Evolutionary conservation across 2,113 vertebrate species (phyloP).

Genomic region (Pampusana beccarii): DNA sequence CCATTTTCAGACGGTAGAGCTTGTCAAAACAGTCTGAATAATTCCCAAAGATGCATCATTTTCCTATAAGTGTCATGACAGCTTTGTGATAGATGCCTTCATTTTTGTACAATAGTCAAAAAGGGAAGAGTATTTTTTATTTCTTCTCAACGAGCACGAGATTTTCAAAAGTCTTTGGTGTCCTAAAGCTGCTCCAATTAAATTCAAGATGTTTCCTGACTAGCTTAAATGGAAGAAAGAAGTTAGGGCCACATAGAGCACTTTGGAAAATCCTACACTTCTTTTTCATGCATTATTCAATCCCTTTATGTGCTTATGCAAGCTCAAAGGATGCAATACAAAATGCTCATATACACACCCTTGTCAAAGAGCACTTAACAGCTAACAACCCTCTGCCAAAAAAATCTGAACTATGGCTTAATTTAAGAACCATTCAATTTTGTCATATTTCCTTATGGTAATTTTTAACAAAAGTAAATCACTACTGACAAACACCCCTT

Average conservation of each 20-base stretch:
- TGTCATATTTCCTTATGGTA: constrained; percentile 49
- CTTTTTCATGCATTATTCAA: constrained; percentile 24
- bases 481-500: neutral
- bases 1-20: constrained; percentile 10
- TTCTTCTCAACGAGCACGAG: neutral
- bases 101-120: constrained; percentile 24
- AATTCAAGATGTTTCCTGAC: constrained; percentile 40
- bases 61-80: constrained; percentile 22
- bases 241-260: neutral
- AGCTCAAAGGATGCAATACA: neutral
- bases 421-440: constrained; percentile 45
- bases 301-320: neutral
- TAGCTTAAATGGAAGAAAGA: constrained; percentile 24
- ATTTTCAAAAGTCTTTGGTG: neutral
- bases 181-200: constrained; percentile 1
- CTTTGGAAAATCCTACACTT: constrained; percentile 6
- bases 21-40: constrained; percentile 45
- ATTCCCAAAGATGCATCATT: constrained; percentile 42
- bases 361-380: constrained; percentile 51
- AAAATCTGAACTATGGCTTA: neutral
- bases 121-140: neutral
- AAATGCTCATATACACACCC: constrained; percentile 46
- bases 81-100: constrained; percentile 25
- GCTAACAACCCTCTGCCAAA: constrained; percentile 27
- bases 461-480: constrained; percentile 42